Evolutionary conservation across 2,113 vertebrate genomes (phyloP), one percentile per base, ranked within the genome.

Genomic region (Silurus asotus): DNA sequence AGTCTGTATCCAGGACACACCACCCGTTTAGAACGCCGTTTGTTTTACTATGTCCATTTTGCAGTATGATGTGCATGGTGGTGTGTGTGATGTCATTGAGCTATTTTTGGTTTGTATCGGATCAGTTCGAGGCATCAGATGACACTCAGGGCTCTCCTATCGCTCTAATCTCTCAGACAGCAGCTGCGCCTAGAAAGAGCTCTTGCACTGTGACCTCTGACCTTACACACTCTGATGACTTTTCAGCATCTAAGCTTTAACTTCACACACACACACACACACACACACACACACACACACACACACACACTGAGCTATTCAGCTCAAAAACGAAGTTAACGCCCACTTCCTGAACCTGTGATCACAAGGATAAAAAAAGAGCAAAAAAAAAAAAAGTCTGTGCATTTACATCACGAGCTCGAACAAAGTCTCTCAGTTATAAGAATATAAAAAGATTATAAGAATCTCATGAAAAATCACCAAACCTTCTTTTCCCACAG

Each of bases 211-310:
- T 69, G 15, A 67, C 58, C 65, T 67, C 48, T 67, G 70, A 80
- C 84, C 70, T 79, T 10, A 55, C 72, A 74, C 75, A 51, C 11
- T 25, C 4, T 51, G 13, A 81, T 67, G 74, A 81, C 28, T 55
- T 58, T n/a, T 75, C 10, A 11, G 53, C 20, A 13, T 74, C 17
- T 20, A 49, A 3, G 19, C 48, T 51, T 51, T 10, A 17, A 19
- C 15, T 8, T 11, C 3, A 5, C 19, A 51, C 19, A 23, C 72
- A 75, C 56, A 58, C 10, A 58, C 6, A 11, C 53, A 55, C 53
- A 56, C 55, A 56, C 55, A 56, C 4, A 62, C 37, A 37, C 37
- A 37, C 37, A 37, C 37, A 37, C 37, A 37, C 37, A 37, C 37
- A 37, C 37, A 37, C 37, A 37, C 37, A 37, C 37, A 37, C 37